Evolutionary conservation across 2,888 invertebrate genomes (phyloP).

Genomic region (Xanthia icteritia): DNA sequence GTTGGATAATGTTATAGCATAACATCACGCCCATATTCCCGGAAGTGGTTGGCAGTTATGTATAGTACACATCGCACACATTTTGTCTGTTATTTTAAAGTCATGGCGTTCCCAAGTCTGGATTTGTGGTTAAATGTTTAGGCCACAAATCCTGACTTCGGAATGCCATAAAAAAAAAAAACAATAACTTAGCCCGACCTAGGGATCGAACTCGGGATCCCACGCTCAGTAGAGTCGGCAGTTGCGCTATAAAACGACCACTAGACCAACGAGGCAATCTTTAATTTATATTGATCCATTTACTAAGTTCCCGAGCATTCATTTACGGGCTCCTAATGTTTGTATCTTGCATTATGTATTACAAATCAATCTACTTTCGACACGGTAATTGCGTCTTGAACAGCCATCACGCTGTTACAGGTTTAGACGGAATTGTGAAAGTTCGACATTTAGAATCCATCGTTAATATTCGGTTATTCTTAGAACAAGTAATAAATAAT

Average conservation of each 20-base stretch:
- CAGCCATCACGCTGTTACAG: slow-evolving; percentile 57
- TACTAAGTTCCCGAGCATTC: neutral
- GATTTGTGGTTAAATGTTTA: neutral
- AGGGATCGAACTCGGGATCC: neutral
- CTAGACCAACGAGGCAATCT: neutral
- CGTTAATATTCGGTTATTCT: slow-evolving; percentile 4
- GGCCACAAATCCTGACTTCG: neutral
- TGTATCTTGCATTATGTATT: slow-evolving; percentile 57
- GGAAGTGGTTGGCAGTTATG: neutral
- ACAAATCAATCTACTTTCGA: slow-evolving; percentile 64
- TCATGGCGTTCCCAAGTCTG: no score
- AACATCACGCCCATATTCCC: neutral
- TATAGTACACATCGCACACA: neutral
- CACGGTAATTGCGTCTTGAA: slow-evolving; percentile 70
- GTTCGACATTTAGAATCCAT: slow-evolving; percentile 47
- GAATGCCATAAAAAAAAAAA: neutral
- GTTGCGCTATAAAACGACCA: neutral
- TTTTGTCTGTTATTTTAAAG: neutral
- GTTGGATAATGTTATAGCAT: neutral
- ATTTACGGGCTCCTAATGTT: slow-evolving; percentile 21
- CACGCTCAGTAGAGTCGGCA: neutral
- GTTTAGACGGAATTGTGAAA: slow-evolving; percentile 59
- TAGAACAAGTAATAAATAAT: slow-evolving; percentile 18
- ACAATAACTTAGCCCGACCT: neutral
- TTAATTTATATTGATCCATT: slow-evolving; percentile 12